Evolutionary conservation across 2,113 vertebrate genomes (phyloP).

Genomic region (Sardina pilchardus): DNA sequence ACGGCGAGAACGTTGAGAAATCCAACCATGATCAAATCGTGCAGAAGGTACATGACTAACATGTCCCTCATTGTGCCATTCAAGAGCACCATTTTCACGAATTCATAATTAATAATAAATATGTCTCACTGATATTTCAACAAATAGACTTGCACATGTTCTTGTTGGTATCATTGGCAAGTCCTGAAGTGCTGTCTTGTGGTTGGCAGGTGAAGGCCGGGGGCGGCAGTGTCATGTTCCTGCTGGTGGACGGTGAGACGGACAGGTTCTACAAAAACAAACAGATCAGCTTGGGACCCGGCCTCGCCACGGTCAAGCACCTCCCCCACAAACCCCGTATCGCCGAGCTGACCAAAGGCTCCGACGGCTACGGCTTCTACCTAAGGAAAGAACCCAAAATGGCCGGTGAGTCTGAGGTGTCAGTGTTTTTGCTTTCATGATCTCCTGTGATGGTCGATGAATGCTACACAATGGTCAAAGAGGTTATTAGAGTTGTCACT

Average conservation of each 20-base stretch:
- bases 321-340: slow-evolving; percentile 80
- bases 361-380: slow-evolving; percentile 83
- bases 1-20: slow-evolving; percentile 81
- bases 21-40: slow-evolving; percentile 78
- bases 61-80: neutral
- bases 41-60: slow-evolving; percentile 67
- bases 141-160: neutral
- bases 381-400: slow-evolving; percentile 67
- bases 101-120: no score
- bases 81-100: neutral
- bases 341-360: slow-evolving; percentile 73
- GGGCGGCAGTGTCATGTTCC: slow-evolving; percentile 75
- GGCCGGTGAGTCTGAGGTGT: slow-evolving; percentile 53
- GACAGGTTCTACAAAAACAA: slow-evolving; percentile 71
- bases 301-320: slow-evolving; percentile 69
- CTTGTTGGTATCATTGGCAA: neutral
- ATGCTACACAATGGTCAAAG: neutral
- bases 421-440: neutral
- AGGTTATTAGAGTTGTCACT: neutral
- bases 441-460: neutral
- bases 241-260: slow-evolving; percentile 81
- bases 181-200: neutral
- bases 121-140: neutral
- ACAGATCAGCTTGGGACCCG: slow-evolving; percentile 63
- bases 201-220: slow-evolving; percentile 75